phyloP scores from a whole-genome alignment of 2,797 vertebrate genomes.

The Chloroceryle inda region DNA sequence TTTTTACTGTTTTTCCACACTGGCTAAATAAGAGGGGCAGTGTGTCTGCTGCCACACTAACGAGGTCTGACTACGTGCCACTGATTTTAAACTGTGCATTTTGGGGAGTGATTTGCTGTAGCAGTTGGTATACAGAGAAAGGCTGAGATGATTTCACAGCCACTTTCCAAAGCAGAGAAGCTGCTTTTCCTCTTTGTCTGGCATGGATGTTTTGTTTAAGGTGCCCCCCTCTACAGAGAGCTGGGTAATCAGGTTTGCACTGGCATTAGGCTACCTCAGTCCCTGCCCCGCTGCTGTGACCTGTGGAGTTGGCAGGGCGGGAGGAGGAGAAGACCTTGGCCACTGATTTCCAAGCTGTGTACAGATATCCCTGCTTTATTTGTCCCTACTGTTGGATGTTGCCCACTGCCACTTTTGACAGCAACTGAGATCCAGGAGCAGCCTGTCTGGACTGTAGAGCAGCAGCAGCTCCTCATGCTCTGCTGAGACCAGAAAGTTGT shows the following conservation, averaged over 20 bases:
- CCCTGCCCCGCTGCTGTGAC: not conserved
- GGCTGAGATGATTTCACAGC: not conserved
- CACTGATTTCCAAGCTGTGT: not conserved
- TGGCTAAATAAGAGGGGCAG: not conserved
- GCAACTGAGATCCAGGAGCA: not conserved
- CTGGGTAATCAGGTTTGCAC: not conserved
- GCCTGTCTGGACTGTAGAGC: not conserved
- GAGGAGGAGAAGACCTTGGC: not conserved
- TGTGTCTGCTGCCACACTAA: not conserved
- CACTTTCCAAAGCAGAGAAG: not conserved
- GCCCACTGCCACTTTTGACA: fast-evolving
- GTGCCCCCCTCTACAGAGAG: not conserved
- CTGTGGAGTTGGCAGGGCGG: fast-evolving
- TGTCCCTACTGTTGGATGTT: not conserved
- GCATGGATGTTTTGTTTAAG: not conserved
- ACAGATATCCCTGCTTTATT: not conserved
- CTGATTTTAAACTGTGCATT: not conserved
- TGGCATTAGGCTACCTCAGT: not conserved
- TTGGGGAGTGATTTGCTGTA: not conserved
- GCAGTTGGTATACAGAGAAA: not conserved
- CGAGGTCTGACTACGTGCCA: not conserved
- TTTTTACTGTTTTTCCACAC: not conserved
- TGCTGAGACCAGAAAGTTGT: not conserved
- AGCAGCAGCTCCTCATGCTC: not conserved
- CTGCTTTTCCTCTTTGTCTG: not conserved